A percentile compares a stretch with the other conserved stretches of the same genome.
Conservation (phyloP, 23 tunicate species). For the Ascidia mentula region DNA sequence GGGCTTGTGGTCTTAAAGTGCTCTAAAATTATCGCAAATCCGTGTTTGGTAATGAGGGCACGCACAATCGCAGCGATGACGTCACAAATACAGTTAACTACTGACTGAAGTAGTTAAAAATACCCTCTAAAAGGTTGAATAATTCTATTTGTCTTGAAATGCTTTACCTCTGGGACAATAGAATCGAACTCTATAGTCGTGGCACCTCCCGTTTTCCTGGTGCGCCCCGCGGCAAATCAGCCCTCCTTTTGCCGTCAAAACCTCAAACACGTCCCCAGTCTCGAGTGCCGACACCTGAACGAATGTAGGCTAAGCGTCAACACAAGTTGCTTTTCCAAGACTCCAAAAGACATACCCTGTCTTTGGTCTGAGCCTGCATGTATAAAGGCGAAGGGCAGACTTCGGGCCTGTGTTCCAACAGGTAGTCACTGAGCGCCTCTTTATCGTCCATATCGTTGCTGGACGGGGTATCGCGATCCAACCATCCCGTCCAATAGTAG, state of each 20-base stretch:
- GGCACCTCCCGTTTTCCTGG: slow-evolving; percentile 54
- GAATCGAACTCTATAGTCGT: slow-evolving; percentile 76
- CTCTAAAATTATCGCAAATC: no score
- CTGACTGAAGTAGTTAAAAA: no score
- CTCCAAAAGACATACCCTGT: slow-evolving; percentile 23
- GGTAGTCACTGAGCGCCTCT: slow-evolving; percentile 43
- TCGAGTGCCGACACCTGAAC: slow-evolving; percentile 55
- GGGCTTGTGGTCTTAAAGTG: no score
- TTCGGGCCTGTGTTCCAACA: slow-evolving; percentile 39
- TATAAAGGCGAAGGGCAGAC: slow-evolving; percentile 63
- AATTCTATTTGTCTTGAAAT: no score
- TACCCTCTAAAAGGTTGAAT: no score
- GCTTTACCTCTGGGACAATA: slow-evolving; percentile 61
- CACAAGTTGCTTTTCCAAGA: background rate
- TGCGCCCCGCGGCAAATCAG: slow-evolving; percentile 59
- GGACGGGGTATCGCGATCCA: slow-evolving; percentile 72
- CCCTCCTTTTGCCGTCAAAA: slow-evolving; percentile 39
- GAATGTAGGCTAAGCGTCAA: background rate
- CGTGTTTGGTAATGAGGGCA: no score
- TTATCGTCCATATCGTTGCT: slow-evolving; percentile 43
- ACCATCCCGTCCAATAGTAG: slow-evolving; percentile 85
- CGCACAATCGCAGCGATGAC: no score
- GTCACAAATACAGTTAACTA: no score
- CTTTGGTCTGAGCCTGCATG: slow-evolving; percentile 77
- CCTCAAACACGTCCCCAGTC: slow-evolving; percentile 42